Conservation (phyloP, 2,888 invertebrate genomes). For the Cosmopolites sordidus region DNA sequence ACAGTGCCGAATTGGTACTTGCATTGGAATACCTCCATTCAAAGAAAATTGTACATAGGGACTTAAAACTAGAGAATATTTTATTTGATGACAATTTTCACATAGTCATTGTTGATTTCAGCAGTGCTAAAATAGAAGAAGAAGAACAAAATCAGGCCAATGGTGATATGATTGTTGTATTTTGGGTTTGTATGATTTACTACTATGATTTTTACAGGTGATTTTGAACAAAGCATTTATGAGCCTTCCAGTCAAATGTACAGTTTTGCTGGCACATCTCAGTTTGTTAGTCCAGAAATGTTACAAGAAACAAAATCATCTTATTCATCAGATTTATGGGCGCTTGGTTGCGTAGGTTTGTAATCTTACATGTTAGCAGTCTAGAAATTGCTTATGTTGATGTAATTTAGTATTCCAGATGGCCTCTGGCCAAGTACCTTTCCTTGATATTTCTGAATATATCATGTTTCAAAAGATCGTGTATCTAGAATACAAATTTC, state of each 20-base stretch:
- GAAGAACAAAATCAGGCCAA: conserved; percentile 17
- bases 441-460: conserved; percentile 79
- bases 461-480: conserved; percentile 94
- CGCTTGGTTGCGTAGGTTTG: conserved; percentile 78
- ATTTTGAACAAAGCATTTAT: conserved; percentile 35
- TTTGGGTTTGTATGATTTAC: no score
- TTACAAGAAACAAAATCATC: conserved; percentile 74
- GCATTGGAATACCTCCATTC: conserved; percentile 90
- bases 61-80: conserved; percentile 98
- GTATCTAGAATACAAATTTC: conserved; percentile 85
- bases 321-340: conserved; percentile 91
- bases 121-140: conserved; percentile 82
- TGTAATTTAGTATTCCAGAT: conserved; percentile 77
- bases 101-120: conserved; percentile 94
- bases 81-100: conserved; percentile 94
- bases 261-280: conserved; percentile 93
- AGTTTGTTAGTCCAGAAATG: conserved; percentile 97
- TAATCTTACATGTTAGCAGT: background rate
- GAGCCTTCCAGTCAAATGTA: conserved; percentile 42
- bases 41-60: conserved; percentile 87
- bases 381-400: no score
- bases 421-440: conserved; percentile 67
- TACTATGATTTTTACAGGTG: background rate
- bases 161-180: conserved; percentile 10
- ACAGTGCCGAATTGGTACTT: conserved; percentile 87